A percentile compares a stretch with the other conserved stretches of the same genome.
These are phyloP conservation scores for Psix sp. DNA, from an alignment of 1,140 invertebrate species.

Conservation along the genomic window DNA sequence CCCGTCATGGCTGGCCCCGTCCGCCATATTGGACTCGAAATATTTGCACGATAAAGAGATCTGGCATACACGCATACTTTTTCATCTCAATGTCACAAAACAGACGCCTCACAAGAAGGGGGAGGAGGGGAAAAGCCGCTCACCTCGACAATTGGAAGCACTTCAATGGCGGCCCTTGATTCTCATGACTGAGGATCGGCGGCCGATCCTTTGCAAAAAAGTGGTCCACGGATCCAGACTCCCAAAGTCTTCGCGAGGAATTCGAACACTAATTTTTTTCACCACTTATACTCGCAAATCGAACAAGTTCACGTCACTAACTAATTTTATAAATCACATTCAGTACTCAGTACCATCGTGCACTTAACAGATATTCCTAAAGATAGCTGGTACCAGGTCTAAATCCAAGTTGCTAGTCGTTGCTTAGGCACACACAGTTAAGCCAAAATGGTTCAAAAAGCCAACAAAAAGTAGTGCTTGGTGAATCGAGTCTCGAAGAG, in stretches of 20 bases:
- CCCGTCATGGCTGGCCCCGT: constrained; percentile 74
- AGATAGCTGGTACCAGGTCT: constrained; percentile 10
- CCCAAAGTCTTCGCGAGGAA: constrained; percentile 9
- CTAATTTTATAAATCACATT: background rate
- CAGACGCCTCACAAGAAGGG: constrained; percentile 22
- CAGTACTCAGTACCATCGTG: background rate
- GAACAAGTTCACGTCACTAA: no score
- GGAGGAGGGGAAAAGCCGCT: constrained; percentile 40
- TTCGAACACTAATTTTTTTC: no score
- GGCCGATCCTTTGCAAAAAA: constrained; percentile 36
- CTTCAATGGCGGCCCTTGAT: constrained; percentile 52
- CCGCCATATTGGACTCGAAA: constrained; percentile 75
- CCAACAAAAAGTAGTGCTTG: constrained; percentile 20
- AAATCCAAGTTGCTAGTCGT: constrained; percentile 10
- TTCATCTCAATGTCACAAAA: constrained; percentile 56
- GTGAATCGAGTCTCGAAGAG: constrained; percentile 62
- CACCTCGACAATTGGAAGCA: constrained; percentile 57
- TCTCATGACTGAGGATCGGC: constrained; percentile 62
- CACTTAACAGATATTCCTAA: constrained; percentile 18
- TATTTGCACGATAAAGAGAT: constrained; percentile 64
- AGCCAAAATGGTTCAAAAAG: constrained; percentile 12
- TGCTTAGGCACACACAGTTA: background rate
- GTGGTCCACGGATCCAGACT: constrained; percentile 14
- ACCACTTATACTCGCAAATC: no score
- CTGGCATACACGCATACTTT: constrained; percentile 55